Percentiles rank a stretch among this genome's conserved stretches.
Evolutionary conservation across 2,888 invertebrate genomes (phyloP).

Genomic region (Plutella xylostella): DNA sequence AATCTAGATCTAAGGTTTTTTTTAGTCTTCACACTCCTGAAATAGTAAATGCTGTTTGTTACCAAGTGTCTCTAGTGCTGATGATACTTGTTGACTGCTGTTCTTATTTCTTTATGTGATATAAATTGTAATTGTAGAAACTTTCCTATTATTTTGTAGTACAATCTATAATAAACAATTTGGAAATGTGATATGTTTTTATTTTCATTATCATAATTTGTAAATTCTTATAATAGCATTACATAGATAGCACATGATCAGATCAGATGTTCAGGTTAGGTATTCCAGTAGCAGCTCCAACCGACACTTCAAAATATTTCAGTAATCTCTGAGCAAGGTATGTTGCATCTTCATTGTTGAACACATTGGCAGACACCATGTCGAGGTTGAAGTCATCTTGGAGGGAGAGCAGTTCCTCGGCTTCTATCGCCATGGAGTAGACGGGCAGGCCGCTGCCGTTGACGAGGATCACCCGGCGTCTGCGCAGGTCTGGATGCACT

Average conservation of each 20-base stretch:
- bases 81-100: slow-evolving; percentile 43
- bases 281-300: slow-evolving; percentile 53
- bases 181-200: slow-evolving; percentile 40
- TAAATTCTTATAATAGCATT: not conserved
- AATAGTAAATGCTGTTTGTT: too few species aligned
- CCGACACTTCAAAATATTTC: slow-evolving; percentile 48
- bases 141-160: slow-evolving; percentile 71
- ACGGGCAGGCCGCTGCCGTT: slow-evolving; percentile 49
- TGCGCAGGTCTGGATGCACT: slow-evolving; percentile 49
- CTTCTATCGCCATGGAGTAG: slow-evolving; percentile 47
- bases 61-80: slow-evolving; percentile 21
- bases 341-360: slow-evolving; percentile 30
- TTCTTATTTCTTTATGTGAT: slow-evolving; percentile 63
- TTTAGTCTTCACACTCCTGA: slow-evolving; percentile 1
- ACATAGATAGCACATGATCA: not conserved
- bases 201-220: slow-evolving; percentile 6
- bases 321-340: slow-evolving; percentile 44
- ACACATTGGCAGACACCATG: slow-evolving; percentile 46
- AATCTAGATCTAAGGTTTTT: slow-evolving; percentile 1
- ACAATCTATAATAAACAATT: slow-evolving; percentile 68
- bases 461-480: slow-evolving; percentile 47
- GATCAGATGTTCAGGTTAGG: slow-evolving; percentile 51
- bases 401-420: slow-evolving; percentile 41
- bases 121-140: slow-evolving; percentile 66
- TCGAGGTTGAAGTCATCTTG: slow-evolving; percentile 43